Evolutionary conservation across 92 coral and sea anemone species (phyloP), one percentile per base, ranked within the genome.

Genomic region (Scolanthus callimorphus): DNA sequence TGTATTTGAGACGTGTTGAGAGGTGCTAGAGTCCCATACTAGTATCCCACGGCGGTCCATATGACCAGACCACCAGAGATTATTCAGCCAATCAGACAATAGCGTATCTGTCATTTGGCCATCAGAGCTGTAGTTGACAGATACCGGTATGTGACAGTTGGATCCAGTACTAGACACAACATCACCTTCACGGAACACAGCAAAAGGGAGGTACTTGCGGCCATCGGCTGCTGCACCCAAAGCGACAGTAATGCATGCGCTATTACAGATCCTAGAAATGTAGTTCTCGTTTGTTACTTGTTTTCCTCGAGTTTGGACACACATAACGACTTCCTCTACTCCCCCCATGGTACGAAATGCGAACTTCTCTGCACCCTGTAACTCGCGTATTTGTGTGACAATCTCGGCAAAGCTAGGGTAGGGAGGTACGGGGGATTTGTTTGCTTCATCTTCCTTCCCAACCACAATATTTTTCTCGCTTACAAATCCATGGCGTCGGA

Each of bases 71-170:
- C 41, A 34, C 52, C 52, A 46, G 4, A 46, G 6, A 46, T 11
- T 19, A 10, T 4, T 4, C 23, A 46, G 17, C 52, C 52, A 46
- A 6, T 9, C 22, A 9, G 52, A 9, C 12, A 20, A 4, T 20
- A 46, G 52, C 52, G 8, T 21, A 20, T 20, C 52, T 46, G 52
- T 46, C 52, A 46, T 46, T 19, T 46, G 12, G 22, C 52, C 52
- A 11, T 46, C 52, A 10, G 8, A 4, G 17, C 23, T 46, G 22
- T 9, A 46, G 4, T 46, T 11, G 17, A 46, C 52, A 20, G 17
- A 4, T 19, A 46, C 23, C 6, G 4, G 4, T 11, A 4, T 20
- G 52, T 9, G 11, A 6, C 15, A 6, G 41, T 34, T 34, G 41
- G 41, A 6, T 46, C 4, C 4, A n/a, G n/a, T n/a, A n/a, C n/a